These are phyloP conservation scores for Diplodus sargus DNA, from an alignment of 2,797 vertebrate species.

Conservation along the genomic window DNA sequence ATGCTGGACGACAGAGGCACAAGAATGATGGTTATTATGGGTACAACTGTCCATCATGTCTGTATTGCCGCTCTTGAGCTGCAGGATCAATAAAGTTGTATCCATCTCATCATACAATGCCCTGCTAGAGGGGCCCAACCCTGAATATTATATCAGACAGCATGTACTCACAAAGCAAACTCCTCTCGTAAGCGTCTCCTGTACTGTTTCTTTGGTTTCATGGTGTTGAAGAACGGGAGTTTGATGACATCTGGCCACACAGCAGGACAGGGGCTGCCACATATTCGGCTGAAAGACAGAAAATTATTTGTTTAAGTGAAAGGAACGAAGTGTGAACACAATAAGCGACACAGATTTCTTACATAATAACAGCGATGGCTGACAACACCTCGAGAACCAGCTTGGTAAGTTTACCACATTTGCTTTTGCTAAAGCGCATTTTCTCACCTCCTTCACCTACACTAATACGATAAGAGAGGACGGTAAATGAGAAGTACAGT, in stretches of 20 bases:
- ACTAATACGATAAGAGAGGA: neutral
- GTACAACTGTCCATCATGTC: too few relatives aligned
- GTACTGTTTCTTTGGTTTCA: slow-evolving; percentile 99
- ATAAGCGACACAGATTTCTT: neutral
- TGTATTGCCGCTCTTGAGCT: too few relatives aligned
- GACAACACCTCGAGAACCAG: slow-evolving; percentile 20
- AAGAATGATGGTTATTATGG: neutral
- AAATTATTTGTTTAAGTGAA: neutral
- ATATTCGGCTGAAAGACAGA: slow-evolving; percentile 89
- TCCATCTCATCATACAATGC: neutral
- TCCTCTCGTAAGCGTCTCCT: slow-evolving; percentile 96
- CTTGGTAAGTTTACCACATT: slow-evolving; percentile 1
- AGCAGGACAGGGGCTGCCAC: slow-evolving; percentile 97
- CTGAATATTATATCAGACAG: neutral
- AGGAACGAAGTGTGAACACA: neutral
- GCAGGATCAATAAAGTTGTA: too few relatives aligned
- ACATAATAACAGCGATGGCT: neutral
- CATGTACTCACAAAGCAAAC: slow-evolving; percentile 94
- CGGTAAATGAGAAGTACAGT: neutral
- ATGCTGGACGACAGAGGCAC: slow-evolving; percentile 82
- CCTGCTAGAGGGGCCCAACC: neutral
- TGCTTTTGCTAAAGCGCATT: neutral
- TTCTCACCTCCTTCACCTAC: neutral
- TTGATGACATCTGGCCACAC: slow-evolving; percentile 99
- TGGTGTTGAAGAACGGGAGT: slow-evolving; percentile 99